These are phyloP conservation scores for Melangyna quadrimaculata DNA, from an alignment of 2,888 invertebrate genomes.

Conservation along the genomic window DNA sequence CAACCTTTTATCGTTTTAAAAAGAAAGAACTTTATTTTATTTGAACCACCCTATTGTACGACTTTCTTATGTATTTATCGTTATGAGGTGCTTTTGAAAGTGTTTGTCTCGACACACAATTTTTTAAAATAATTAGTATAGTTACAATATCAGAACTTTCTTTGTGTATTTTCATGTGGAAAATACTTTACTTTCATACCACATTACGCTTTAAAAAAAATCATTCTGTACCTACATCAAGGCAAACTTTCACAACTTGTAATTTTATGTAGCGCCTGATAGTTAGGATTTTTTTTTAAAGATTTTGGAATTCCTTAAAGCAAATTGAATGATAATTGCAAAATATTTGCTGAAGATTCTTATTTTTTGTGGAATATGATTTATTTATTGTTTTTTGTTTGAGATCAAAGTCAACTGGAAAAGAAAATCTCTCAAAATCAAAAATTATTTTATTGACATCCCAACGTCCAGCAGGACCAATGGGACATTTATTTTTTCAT, in stretches of 20 bases:
- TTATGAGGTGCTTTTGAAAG: not conserved
- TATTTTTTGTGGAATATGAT: not conserved
- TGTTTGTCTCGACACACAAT: not conserved
- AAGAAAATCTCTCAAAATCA: not conserved
- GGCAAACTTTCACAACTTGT: not conserved
- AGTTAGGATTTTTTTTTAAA: not conserved
- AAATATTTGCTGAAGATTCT: not conserved
- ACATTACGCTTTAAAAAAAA: not conserved
- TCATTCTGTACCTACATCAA: not conserved
- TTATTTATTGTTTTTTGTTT: too few relatives aligned
- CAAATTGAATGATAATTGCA: too few relatives aligned
- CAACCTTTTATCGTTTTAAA: too few relatives aligned
- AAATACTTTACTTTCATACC: not conserved
- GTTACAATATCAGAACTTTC: not conserved
- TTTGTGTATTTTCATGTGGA: not conserved
- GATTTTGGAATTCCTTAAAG: not conserved
- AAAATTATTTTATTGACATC: not conserved
- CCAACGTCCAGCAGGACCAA: not conserved
- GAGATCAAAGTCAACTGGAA: not conserved
- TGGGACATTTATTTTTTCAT: not conserved
- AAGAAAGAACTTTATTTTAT: too few relatives aligned
- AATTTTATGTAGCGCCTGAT: not conserved
- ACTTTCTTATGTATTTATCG: not conserved
- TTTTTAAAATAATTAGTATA: not conserved
- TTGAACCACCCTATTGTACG: not conserved